Percentiles rank a stretch among this genome's conserved stretches.
Evolutionary conservation across 2,797 vertebrate species (phyloP).

Genomic region (Takifugu ocellatus): DNA sequence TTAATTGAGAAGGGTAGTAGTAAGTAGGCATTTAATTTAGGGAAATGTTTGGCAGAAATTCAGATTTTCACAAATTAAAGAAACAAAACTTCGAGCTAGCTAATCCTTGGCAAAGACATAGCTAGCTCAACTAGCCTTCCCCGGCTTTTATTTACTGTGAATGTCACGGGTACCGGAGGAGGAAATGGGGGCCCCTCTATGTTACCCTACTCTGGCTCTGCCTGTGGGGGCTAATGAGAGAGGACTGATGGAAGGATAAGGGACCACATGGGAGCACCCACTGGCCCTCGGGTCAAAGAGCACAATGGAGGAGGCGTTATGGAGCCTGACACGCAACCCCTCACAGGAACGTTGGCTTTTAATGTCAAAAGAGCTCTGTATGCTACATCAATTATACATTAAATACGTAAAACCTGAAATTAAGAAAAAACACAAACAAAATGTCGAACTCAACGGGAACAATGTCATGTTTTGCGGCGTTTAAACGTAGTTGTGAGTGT

Average conservation of each 20-base stretch:
- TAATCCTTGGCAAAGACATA: no score
- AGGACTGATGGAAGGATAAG: conserved; percentile 72
- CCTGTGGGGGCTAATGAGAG: conserved; percentile 73
- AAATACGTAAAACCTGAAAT: conserved; percentile 17
- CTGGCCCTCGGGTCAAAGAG: conserved; percentile 70
- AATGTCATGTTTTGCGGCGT: neutral
- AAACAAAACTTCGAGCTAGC: no score
- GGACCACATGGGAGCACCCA: conserved; percentile 64
- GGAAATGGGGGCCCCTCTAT: conserved; percentile 49
- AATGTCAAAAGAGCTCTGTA: conserved; percentile 50
- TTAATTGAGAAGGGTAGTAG: neutral
- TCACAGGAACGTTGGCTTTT: conserved; percentile 62
- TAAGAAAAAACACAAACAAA: conserved; percentile 1
- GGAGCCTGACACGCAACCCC: conserved; percentile 62
- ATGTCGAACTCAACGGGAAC: neutral
- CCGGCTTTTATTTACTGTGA: conserved; percentile 48
- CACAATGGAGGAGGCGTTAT: conserved; percentile 71
- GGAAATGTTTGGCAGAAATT: no score
- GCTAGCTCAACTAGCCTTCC: conserved; percentile 2
- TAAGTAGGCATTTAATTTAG: no score
- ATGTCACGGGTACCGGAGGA: conserved; percentile 47
- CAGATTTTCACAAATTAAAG: no score
- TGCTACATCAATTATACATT: conserved; percentile 48
- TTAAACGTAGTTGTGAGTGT: conserved; percentile 49
- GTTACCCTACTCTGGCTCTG: conserved; percentile 55